phyloP scores from a whole-genome alignment of 2,113 vertebrate genomes.

The Dasyurus viverrinus region DNA sequence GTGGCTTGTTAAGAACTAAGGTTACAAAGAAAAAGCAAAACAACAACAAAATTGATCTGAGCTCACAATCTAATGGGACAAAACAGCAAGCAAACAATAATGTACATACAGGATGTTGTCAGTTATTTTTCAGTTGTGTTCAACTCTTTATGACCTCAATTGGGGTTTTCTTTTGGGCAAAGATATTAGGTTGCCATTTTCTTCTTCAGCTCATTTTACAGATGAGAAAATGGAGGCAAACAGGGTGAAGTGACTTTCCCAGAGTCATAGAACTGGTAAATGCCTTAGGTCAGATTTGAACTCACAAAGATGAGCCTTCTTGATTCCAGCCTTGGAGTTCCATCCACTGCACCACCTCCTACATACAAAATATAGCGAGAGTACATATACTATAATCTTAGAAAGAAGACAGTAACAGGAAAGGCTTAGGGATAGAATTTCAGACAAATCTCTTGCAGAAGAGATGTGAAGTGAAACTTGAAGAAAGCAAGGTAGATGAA shows the following conservation, averaged over 20 bases:
- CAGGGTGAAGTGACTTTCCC: too few relatives aligned
- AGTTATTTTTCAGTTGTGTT: too few relatives aligned
- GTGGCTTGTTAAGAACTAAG: background rate
- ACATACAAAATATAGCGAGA: background rate
- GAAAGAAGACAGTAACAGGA: background rate
- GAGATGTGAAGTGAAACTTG: background rate
- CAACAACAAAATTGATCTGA: background rate
- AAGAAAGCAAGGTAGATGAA: background rate
- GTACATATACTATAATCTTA: background rate
- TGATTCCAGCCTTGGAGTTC: background rate
- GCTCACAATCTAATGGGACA: background rate
- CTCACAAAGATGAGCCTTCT: too few relatives aligned
- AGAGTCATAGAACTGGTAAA: too few relatives aligned
- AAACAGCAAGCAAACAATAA: background rate
- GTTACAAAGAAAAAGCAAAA: background rate
- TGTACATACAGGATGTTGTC: background rate
- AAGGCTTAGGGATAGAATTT: background rate
- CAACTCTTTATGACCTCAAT: too few relatives aligned
- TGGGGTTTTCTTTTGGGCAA: too few relatives aligned
- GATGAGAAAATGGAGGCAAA: too few relatives aligned
- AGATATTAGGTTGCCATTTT: too few relatives aligned
- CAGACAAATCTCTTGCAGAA: background rate
- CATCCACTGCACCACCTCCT: too few relatives aligned
- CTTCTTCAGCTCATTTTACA: too few relatives aligned
- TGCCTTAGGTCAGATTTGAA: too few relatives aligned